Evolutionary conservation across 2,113 vertebrate genomes (phyloP).

Genomic region (Neofelis nebulosa): DNA sequence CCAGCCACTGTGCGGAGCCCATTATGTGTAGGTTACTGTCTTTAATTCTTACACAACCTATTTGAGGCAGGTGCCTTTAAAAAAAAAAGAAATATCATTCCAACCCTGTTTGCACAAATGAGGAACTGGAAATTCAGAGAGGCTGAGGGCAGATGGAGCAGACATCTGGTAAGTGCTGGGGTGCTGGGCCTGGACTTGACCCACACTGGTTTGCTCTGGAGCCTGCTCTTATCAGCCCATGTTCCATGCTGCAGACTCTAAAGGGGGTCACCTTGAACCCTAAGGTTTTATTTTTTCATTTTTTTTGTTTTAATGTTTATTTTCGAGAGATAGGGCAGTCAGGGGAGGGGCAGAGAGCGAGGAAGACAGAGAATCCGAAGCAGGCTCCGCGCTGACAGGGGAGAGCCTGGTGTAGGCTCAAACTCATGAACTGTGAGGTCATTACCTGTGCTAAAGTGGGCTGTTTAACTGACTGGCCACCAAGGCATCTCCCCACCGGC

Average conservation of each 20-base stretch:
- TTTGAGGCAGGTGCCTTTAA: neutral
- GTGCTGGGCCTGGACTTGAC: neutral
- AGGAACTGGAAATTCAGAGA: neutral
- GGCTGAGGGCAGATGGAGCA: neutral
- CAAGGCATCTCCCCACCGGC: too few relatives aligned
- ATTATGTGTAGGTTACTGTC: neutral
- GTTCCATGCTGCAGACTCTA: neutral
- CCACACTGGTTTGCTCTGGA: neutral
- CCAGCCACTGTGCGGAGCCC: neutral
- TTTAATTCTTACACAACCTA: neutral
- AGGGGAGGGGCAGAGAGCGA: too few relatives aligned
- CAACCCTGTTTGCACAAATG: neutral
- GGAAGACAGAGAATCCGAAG: too few relatives aligned
- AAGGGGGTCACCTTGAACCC: neutral
- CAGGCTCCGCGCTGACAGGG: too few relatives aligned
- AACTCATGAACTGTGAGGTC: too few relatives aligned
- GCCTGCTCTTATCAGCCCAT: neutral
- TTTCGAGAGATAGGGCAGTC: neutral
- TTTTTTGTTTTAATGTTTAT: neutral
- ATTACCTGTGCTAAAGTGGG: too few relatives aligned
- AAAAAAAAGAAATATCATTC: neutral
- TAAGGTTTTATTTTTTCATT: neutral
- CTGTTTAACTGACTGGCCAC: too few relatives aligned
- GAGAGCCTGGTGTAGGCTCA: too few relatives aligned
- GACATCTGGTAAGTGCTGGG: neutral